Percentiles rank a stretch among this genome's conserved stretches.
phyloP scores from a whole-genome alignment of 2,888 invertebrate species.

The Fragum fragum region DNA sequence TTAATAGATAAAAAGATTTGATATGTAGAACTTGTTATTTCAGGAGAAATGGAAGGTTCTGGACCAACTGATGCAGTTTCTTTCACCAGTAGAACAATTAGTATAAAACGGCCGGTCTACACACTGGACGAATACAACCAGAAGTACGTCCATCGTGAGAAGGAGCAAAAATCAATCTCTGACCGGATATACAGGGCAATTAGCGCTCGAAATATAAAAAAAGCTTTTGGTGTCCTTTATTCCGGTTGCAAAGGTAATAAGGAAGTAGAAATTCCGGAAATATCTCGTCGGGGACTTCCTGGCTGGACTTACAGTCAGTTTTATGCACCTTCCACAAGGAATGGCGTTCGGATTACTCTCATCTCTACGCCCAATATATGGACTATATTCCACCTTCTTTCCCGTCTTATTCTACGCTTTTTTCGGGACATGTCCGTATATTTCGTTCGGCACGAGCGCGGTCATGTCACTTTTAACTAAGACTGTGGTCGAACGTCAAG shows the following conservation, averaged over 20 bases:
- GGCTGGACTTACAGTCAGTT: conserved; percentile 81
- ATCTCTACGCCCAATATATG: conserved; percentile 77
- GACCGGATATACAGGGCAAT: neutral
- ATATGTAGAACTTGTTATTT: too few relatives aligned
- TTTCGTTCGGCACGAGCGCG: conserved; percentile 82
- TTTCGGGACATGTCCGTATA: conserved; percentile 79
- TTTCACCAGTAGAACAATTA: too few relatives aligned
- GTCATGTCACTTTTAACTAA: conserved; percentile 81
- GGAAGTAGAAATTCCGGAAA: conserved; percentile 71
- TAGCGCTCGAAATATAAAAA: conserved; percentile 2
- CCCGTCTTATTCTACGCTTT: conserved; percentile 78
- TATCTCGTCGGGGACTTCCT: conserved; percentile 75
- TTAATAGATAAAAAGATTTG: too few relatives aligned
- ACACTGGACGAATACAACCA: neutral
- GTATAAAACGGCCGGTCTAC: conserved; percentile 9
- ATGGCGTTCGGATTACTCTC: conserved; percentile 81
- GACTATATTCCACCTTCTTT: conserved; percentile 80
- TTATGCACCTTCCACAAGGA: conserved; percentile 84
- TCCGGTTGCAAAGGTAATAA: conserved; percentile 62
- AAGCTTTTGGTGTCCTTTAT: conserved; percentile 40
- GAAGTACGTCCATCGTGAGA: neutral
- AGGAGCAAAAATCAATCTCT: neutral
- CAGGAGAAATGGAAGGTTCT: too few relatives aligned
- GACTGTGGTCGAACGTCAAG: conserved; percentile 69
- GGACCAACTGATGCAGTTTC: too few relatives aligned